A percentile compares a stretch with the other conserved stretches of the same genome.
Conservation (phyloP, 2,113 vertebrate species). For the Diadophis punctatus region DNA sequence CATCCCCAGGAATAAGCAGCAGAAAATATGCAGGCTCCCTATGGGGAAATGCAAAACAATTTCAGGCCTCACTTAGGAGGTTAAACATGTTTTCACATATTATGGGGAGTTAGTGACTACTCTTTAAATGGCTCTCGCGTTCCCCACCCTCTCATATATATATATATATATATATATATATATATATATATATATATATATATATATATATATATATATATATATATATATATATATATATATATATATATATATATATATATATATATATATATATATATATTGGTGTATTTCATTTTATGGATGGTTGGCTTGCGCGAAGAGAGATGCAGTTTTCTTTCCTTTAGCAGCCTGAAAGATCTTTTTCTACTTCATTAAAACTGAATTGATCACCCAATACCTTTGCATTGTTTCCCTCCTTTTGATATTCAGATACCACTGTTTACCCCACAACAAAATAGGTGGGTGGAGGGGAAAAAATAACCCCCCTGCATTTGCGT, state of each 20-base stretch:
- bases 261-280: no score
- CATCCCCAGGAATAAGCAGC: neutral
- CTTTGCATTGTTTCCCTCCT: neutral
- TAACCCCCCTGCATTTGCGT: no score
- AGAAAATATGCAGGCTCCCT: neutral
- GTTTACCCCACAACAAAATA: neutral
- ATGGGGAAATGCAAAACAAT: neutral
- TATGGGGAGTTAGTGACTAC: neutral
- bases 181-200: no score
- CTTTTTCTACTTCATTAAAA: constrained; percentile 25
- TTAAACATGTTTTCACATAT: neutral
- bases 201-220: no score
- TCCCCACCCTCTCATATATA: neutral
- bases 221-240: no score
- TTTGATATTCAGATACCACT: neutral
- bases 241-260: no score
- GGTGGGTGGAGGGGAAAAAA: neutral
- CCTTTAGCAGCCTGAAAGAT: neutral
- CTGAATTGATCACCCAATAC: constrained; percentile 10
- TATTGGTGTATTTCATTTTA: constrained; percentile 18
- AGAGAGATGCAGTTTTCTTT: neutral
- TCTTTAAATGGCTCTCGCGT: neutral
- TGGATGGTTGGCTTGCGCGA: neutral
- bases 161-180: no score
- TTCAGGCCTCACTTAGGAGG: neutral